Conservation (phyloP, 92 coral and sea anemone species). For the Phenganax stokvisi region DNA sequence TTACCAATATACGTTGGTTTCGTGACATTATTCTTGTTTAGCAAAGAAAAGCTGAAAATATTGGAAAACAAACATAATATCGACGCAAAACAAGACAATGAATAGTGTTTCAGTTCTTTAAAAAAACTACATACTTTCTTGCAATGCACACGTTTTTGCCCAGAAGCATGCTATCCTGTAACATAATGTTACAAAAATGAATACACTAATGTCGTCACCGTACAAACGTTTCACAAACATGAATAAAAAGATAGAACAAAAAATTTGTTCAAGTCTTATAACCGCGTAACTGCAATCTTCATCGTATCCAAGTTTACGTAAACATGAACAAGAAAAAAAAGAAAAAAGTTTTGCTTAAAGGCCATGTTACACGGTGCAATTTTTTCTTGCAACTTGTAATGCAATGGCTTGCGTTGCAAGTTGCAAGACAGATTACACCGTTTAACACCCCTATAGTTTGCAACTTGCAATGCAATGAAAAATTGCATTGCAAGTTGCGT, state of each 20-base stretch:
- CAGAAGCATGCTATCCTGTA: constrained; percentile 70
- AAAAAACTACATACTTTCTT: constrained; percentile 65
- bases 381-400: not conserved
- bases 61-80: not conserved
- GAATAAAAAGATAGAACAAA: not conserved
- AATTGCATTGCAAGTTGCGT: no score
- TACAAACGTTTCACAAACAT: not conserved
- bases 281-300: no score
- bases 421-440: no score
- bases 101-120: not conserved
- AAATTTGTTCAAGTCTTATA: no score
- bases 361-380: not conserved
- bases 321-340: no score
- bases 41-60: constrained; percentile 55
- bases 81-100: not conserved
- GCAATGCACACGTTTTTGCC: constrained; percentile 89
- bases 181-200: not conserved
- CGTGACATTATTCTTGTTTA: constrained; percentile 59
- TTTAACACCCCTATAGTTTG: no score
- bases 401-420: no score
- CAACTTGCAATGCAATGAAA: no score
- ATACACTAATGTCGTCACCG: not conserved
- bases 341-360: no score
- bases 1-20: constrained; percentile 78
- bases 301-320: no score